Evolutionary conservation across 1,140 invertebrate genomes (phyloP), one percentile per base, ranked within the genome.

Genomic region (Aradophagus sp.): DNA sequence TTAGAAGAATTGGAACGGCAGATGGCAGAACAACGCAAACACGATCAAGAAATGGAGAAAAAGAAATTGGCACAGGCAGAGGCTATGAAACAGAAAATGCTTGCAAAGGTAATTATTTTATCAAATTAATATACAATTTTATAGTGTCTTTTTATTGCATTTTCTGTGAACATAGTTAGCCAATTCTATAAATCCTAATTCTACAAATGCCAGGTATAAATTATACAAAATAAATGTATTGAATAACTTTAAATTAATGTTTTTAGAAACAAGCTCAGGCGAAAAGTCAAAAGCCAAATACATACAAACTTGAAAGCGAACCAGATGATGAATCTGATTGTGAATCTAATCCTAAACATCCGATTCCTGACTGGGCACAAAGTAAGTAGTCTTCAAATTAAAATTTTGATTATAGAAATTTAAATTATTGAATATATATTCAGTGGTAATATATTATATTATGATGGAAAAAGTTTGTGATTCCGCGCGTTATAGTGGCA

Each of bases 311-410:
- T 31, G 78, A 84, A 55, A 84, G 80, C 75, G 75, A 87, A 78
- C 76, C 81, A 26, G 77, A 82, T 84, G 89, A 89, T 69, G 86
- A 86, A 31, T 85, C 88, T 1, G 89, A 90, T 63, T 85, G 87
- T 61, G 88, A 89, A 59, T 75, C 72, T 19, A 84, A 76, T 56
- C 84, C 87, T 12, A 86, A 88, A 16, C 82, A 87, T 39, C 66
- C 80, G 0, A 83, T 87, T 59, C 88, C 88, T 31, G 56, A 63
- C 31, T 89, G 88, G 88, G 88, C 87, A 59, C 77, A 78, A 72
- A 53, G 88, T 88, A 84, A 53, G 75, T 76, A 65, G 52, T 38
- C 45, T 1, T 12, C n/a, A n/a, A n/a, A n/a, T n/a, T n/a, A n/a
- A n/a, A n/a, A n/a, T n/a, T n/a, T n/a, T n/a, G n/a, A n/a, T n/a